A percentile compares a stretch with the other conserved stretches of the same genome.
These are phyloP conservation scores for Symphodus melops DNA, from an alignment of 2,113 vertebrate genomes.

Conservation along the genomic window DNA sequence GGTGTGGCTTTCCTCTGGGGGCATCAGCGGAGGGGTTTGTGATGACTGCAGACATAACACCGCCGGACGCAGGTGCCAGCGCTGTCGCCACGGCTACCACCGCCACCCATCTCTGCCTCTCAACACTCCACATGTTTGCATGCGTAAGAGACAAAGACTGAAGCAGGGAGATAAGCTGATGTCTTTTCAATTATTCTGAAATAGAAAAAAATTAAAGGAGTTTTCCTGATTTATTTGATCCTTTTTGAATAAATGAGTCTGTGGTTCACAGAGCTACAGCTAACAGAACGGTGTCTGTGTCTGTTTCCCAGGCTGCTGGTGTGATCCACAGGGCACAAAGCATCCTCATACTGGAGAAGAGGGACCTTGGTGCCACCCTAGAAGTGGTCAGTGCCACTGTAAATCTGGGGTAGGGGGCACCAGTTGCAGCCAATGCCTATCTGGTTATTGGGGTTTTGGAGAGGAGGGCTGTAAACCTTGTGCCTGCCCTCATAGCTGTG, in stretches of 20 bases:
- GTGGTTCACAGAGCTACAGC: not conserved
- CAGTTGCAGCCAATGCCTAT: constrained; percentile 85
- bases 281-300: constrained; percentile 4
- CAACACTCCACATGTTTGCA: constrained; percentile 84
- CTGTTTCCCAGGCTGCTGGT: constrained; percentile 84
- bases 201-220: not conserved
- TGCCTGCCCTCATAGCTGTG: constrained; percentile 84
- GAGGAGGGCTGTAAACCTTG: constrained; percentile 86
- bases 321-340: constrained; percentile 85
- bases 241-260: not conserved
- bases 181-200: not conserved
- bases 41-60: constrained; percentile 89
- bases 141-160: constrained; percentile 77
- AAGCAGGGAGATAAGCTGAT: not conserved
- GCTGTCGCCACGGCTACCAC: constrained; percentile 86
- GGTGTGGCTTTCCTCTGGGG: constrained; percentile 85
- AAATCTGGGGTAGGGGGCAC: constrained; percentile 86
- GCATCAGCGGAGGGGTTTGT: constrained; percentile 86
- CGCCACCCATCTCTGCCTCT: constrained; percentile 79
- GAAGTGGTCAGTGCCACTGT: constrained; percentile 90
- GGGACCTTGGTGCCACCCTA: constrained; percentile 85
- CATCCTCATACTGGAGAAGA: constrained; percentile 67
- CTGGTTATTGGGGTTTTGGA: constrained; percentile 90
- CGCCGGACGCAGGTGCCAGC: constrained; percentile 86
- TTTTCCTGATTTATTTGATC: not conserved